A percentile compares a stretch with the other conserved stretches of the same genome.
These are phyloP conservation scores for Diadophis punctatus DNA, from an alignment of 2,113 vertebrate species.

Conservation along the genomic window DNA sequence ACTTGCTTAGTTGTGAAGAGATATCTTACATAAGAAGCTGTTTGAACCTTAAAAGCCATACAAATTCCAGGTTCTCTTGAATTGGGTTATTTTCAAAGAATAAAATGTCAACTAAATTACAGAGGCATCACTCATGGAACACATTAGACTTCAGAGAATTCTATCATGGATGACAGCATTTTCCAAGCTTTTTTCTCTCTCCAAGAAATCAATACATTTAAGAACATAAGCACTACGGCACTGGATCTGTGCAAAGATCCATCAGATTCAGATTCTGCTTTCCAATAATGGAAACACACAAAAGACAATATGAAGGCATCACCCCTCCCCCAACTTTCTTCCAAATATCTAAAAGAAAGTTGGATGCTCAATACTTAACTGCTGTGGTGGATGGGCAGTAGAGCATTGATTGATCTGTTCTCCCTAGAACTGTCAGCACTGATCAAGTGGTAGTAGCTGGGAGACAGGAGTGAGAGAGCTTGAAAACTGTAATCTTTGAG, in stretches of 20 bases:
- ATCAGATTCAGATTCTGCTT: not conserved
- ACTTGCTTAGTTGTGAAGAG: not conserved
- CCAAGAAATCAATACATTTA: not conserved
- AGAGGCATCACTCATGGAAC: conserved; percentile 29
- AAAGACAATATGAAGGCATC: not conserved
- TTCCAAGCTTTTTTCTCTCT: not conserved
- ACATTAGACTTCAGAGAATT: conserved; percentile 41
- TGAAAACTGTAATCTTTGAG: not conserved
- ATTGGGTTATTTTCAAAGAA: conserved; percentile 34
- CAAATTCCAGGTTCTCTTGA: conserved; percentile 14
- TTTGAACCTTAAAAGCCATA: conserved; percentile 27
- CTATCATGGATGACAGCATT: not conserved
- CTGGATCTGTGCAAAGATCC: not conserved
- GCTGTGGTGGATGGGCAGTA: not conserved
- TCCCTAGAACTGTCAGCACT: not conserved
- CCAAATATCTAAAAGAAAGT: not conserved
- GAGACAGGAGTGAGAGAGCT: not conserved
- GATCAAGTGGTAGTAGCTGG: not conserved
- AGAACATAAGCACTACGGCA: not conserved
- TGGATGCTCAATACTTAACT: not conserved
- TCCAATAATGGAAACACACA: not conserved
- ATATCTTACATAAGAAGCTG: not conserved
- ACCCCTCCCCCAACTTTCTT: not conserved
- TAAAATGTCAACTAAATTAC: conserved; percentile 48
- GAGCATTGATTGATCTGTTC: not conserved